Conservation (phyloP, 2,113 vertebrate genomes). For the Podarcis muralis region DNA sequence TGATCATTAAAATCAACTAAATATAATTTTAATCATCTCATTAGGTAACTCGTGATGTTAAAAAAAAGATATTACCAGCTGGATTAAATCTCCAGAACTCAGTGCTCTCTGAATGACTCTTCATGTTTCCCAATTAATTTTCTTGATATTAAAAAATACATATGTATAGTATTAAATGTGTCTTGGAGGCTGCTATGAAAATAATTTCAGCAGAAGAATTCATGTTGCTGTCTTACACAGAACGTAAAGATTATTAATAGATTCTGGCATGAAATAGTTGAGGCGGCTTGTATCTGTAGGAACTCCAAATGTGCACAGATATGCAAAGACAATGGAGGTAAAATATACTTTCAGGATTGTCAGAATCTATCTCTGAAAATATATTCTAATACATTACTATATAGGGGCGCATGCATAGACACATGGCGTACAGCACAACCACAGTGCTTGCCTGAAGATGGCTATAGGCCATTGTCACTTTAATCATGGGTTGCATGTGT, state of each 20-base stretch:
- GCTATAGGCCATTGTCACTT: not conserved
- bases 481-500: not conserved
- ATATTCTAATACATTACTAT: not conserved
- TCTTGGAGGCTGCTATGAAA: not conserved
- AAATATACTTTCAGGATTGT: too few relatives aligned
- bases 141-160: slow-evolving; percentile 21
- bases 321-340: not conserved
- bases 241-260: not conserved
- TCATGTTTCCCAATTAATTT: slow-evolving; percentile 3
- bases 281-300: not conserved
- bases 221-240: not conserved
- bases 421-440: not conserved
- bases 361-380: not conserved
- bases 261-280: not conserved
- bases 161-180: slow-evolving; percentile 1
- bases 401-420: not conserved
- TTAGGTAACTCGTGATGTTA: not conserved
- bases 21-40: slow-evolving; percentile 28
- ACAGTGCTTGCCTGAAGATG: not conserved
- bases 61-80: not conserved
- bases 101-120: not conserved
- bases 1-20: not conserved
- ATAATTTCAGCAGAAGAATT: not conserved
- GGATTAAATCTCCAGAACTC: not conserved
- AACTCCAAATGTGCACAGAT: not conserved